A percentile compares a stretch with the other conserved stretches of the same genome.
Conservation (phyloP, 2,113 vertebrate genomes). For the Sminthopsis crassicaudata region DNA sequence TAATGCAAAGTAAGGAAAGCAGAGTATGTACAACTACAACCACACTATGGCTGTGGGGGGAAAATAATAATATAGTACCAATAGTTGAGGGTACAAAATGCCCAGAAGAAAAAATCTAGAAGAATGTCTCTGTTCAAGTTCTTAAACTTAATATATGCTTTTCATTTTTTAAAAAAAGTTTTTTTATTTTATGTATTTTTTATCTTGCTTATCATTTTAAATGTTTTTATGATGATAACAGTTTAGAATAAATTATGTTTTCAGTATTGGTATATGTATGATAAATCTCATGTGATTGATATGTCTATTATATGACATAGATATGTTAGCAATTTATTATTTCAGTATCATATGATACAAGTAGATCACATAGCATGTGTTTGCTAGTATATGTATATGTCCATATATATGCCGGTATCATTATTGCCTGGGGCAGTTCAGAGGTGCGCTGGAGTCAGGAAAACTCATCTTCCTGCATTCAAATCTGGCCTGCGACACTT, state of each 20-base stretch:
- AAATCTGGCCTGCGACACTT: too few relatives aligned
- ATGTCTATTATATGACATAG: too few relatives aligned
- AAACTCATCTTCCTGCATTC: too few relatives aligned
- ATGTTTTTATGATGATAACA: neutral
- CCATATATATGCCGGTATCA: too few relatives aligned
- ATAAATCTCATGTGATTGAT: neutral
- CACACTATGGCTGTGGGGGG: neutral
- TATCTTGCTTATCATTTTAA: neutral
- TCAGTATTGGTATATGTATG: neutral
- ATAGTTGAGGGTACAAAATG: neutral
- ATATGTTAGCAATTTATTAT: too few relatives aligned
- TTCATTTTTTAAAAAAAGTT: neutral
- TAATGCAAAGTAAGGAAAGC: neutral
- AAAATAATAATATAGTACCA: neutral
- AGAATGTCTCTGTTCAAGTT: neutral
- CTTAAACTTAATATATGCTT: neutral
- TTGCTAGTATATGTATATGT: too few relatives aligned
- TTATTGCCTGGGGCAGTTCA: too few relatives aligned
- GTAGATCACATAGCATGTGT: too few relatives aligned
- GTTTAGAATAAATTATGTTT: neutral
- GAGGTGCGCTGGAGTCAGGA: too few relatives aligned
- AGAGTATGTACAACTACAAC: neutral
- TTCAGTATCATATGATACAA: too few relatives aligned
- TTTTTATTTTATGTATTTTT: neutral
- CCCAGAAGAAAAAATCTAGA: neutral